Base-by-base conservation (phyloP, 2,888 invertebrate genomes). In the Temnothorax unifasciatus region DNA sequence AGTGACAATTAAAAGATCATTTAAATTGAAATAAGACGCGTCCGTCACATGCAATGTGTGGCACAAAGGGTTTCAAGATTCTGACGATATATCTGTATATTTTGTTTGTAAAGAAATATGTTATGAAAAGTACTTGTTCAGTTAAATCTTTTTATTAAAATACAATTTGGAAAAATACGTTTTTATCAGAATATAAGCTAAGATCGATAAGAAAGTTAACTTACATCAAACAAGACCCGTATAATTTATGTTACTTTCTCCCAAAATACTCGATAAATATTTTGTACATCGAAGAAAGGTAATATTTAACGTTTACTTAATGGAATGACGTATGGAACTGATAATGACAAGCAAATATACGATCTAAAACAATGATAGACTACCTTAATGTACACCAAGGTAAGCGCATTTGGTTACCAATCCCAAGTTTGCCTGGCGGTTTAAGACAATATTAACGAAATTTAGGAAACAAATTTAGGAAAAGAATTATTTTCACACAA, bases 1-100 rank as follows among this genome's bases (percentile, higher is more conserved):
- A 81, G 6, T 57, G 25, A 44, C 41, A 71, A 59, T 59, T 34
- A 57, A 79, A 77, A 59, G 21, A 38, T 61, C 0, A 21, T 38
- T 59, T 71, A 34, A 64, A 76, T 75, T 44, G 63, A 29, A 57
- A 77, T 29, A 57, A 66, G 47, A 81, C 47, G 57, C 57, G 47
- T 44, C 15, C 34, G 41, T 59, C 34, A 54, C 79, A 81, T 81
- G 79, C 79, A 81, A 34, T 34, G 57, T 71, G 57, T 57, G 63
- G 82, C 85, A 84, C 83, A 88, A 86, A 85, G 89, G 86, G 86
- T 89, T 90, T 87, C 90, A 83, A 69, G 29, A 88, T 87, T 66
- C 75, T 84, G 76, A 25, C 84, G 73, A 84, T 66, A 76, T 86
- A 86, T 86, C 84, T 69, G 77, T 76, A 83, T 79, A 52, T 84